Percentiles rank a stretch among this genome's conserved stretches.
Conservation (phyloP, 2,888 invertebrate genomes). For the Chesias legatella region DNA sequence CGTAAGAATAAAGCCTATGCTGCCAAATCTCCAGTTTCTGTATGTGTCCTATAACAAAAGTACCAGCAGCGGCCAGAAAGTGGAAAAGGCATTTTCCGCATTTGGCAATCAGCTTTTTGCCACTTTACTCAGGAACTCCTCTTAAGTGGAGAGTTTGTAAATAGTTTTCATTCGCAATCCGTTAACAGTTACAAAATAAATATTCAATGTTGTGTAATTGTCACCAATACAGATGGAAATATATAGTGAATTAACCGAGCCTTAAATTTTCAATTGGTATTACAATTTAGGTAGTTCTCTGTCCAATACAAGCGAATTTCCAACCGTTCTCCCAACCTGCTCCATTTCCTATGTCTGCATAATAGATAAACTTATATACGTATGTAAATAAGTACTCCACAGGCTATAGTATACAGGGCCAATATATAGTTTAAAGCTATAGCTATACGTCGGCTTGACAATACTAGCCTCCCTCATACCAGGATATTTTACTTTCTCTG, state of each 20-base stretch:
- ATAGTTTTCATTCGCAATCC: no score
- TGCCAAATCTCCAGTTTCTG: no score
- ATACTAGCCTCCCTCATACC: conserved; percentile 78
- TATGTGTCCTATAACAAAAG: no score
- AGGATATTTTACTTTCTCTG: conserved; percentile 80
- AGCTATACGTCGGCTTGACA: conserved; percentile 76
- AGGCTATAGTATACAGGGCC: conserved; percentile 62
- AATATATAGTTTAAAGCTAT: conserved; percentile 79
- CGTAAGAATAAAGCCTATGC: no score
- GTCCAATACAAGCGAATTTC: conserved; percentile 64
- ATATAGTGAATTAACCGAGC: background rate
- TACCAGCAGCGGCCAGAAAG: no score
- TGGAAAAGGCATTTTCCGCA: no score
- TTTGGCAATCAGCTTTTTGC: no score
- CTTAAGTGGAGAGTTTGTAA: no score
- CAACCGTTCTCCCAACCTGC: conserved; percentile 63
- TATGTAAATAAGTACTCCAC: conserved; percentile 75
- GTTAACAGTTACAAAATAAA: no score
- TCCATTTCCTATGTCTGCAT: conserved; percentile 76
- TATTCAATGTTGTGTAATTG: no score
- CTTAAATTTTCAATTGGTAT: conserved; percentile 45
- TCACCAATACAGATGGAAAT: no score
- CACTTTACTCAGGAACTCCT: no score
- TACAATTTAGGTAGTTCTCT: conserved; percentile 43
- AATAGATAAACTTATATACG: conserved; percentile 76